Percentiles rank a stretch among this genome's conserved stretches.
These are phyloP conservation scores for Odontomyia ornata DNA, from an alignment of 2,888 invertebrate genomes.

Conservation along the genomic window DNA sequence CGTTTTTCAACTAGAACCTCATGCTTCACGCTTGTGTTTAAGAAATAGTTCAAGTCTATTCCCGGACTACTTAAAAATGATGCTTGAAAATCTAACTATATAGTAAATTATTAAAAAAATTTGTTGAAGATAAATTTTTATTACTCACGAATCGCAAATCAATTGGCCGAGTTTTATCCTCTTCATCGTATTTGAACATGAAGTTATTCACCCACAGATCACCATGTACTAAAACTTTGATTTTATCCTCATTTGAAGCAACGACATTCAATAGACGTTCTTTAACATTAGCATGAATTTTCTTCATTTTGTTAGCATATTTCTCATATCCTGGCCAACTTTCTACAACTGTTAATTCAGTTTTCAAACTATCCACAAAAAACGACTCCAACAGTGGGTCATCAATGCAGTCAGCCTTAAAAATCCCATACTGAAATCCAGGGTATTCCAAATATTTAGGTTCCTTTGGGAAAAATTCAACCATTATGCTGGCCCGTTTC, in stretches of 20 bases:
- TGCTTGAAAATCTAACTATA: conserved; percentile 59
- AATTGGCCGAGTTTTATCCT: neutral
- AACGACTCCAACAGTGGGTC: neutral
- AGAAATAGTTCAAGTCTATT: conserved; percentile 62
- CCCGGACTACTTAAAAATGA: conserved; percentile 60
- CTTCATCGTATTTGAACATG: conserved; percentile 59
- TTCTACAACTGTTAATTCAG: conserved; percentile 54
- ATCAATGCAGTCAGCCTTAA: neutral
- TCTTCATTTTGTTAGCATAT: conserved; percentile 57
- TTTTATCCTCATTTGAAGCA: neutral
- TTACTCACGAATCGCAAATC: conserved; percentile 27
- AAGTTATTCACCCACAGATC: conserved; percentile 64
- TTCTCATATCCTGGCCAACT: conserved; percentile 59
- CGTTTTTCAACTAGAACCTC: conserved; percentile 56
- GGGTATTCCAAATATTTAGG: neutral
- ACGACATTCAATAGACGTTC: neutral
- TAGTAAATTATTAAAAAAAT: neutral
- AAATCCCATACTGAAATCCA: neutral
- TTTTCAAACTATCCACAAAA: neutral
- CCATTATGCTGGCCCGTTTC: neutral
- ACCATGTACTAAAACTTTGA: conserved; percentile 61
- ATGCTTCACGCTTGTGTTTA: conserved; percentile 57
- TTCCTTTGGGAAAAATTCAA: neutral
- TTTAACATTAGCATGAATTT: neutral
- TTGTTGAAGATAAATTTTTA: neutral